A percentile compares a stretch with the other conserved stretches of the same genome.
Evolutionary conservation across 2,797 vertebrate genomes (phyloP).

Genomic region (Muscicapa comitata): DNA sequence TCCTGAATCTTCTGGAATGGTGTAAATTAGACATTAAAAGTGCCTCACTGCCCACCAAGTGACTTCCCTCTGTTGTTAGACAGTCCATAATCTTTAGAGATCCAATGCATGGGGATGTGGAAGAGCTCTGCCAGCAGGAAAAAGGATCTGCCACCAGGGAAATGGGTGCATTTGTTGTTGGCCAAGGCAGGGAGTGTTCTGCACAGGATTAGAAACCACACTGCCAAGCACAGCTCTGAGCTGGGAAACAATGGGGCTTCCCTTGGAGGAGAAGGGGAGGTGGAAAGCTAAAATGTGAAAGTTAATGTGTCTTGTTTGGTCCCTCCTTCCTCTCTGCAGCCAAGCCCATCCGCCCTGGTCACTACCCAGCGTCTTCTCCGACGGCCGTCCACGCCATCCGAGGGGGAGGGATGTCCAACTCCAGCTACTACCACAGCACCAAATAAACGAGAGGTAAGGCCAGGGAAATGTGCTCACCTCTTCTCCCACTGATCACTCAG

Average conservation of each 20-base stretch:
- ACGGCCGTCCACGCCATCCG: constrained; percentile 79
- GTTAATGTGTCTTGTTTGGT: background rate
- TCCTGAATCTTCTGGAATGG: background rate
- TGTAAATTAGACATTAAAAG: background rate
- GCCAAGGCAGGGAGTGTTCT: background rate
- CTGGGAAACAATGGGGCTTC: background rate
- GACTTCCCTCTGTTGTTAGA: background rate
- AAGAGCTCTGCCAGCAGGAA: background rate
- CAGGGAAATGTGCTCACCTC: background rate
- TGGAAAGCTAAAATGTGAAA: background rate
- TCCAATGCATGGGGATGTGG: background rate
- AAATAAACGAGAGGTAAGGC: constrained; percentile 74
- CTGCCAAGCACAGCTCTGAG: background rate
- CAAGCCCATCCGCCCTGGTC: constrained; percentile 93
- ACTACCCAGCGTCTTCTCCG: constrained; percentile 83
- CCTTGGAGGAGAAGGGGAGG: background rate
- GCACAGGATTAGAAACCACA: background rate
- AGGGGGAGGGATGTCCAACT: constrained; percentile 78
- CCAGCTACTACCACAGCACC: constrained; percentile 78
- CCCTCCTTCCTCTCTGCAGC: constrained; percentile 68
- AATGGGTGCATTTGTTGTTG: background rate
- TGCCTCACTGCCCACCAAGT: background rate
- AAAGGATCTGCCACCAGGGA: background rate
- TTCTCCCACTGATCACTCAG: background rate
- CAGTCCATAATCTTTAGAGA: background rate